phyloP scores from a whole-genome alignment of 2,888 invertebrate species.

The Cryptosula pallasiana region DNA sequence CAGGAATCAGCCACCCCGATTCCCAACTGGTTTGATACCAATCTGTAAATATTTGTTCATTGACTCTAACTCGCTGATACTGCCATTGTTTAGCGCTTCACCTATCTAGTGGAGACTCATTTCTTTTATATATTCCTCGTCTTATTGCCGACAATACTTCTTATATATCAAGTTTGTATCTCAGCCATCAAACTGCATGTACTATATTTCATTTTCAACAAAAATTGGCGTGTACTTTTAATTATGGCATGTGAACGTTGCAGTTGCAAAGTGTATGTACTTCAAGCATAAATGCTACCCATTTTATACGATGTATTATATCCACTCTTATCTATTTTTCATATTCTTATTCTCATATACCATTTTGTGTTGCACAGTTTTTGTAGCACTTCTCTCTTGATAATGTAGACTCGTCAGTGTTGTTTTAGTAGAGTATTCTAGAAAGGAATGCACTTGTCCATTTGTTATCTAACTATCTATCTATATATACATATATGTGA shows the following conservation, averaged over 20 bases:
- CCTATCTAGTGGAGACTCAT: not conserved
- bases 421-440: not conserved
- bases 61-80: not conserved
- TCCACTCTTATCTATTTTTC: no score
- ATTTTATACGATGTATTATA: not conserved
- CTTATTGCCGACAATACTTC: not conserved
- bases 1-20: slow-evolving; percentile 79
- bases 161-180: not conserved
- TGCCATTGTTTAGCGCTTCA: not conserved
- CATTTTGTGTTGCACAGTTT: not conserved
- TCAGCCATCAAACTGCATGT: not conserved
- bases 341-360: not conserved
- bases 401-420: not conserved
- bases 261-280: no score
- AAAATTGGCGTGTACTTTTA: no score
- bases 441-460: no score
- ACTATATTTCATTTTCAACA: not conserved
- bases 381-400: not conserved
- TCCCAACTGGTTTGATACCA: slow-evolving; percentile 96
- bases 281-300: not conserved
- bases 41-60: slow-evolving; percentile 61
- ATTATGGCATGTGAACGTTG: no score
- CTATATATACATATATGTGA: not conserved
- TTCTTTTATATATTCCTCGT: not conserved
- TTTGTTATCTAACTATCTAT: not conserved